A percentile compares a stretch with the other conserved stretches of the same genome.
These are phyloP conservation scores for Nothocercus nigrocapillus DNA, from an alignment of 2,113 vertebrate genomes.

Conservation along the genomic window DNA sequence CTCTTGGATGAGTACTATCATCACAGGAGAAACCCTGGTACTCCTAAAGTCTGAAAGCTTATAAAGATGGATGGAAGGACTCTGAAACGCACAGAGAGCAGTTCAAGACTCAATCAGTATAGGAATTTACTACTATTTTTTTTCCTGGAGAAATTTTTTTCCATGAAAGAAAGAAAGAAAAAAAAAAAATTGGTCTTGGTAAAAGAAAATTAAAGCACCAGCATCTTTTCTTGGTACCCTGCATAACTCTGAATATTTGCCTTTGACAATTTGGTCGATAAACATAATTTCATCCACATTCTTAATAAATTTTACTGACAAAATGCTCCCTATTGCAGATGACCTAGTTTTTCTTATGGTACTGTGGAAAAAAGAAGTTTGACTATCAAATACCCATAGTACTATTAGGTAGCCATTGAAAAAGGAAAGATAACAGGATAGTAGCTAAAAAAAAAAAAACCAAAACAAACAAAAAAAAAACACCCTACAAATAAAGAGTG, in stretches of 20 bases:
- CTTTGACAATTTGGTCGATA: neutral
- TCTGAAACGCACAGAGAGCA: neutral
- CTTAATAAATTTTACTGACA: neutral
- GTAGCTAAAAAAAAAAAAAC: neutral
- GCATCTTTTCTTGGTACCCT: neutral
- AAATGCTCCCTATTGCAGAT: too few species aligned
- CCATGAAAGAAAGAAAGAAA: neutral
- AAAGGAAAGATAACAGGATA: neutral
- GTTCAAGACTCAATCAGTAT: neutral
- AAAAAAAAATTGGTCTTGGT: neutral
- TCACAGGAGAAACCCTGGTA: neutral
- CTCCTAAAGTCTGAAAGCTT: neutral
- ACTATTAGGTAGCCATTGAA: neutral
- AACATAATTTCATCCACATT: neutral
- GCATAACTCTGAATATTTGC: neutral
- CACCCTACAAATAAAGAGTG: neutral
- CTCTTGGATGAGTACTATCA: neutral
- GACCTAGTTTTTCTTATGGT: neutral
- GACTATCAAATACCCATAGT: neutral
- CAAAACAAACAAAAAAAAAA: slow-evolving; percentile 1
- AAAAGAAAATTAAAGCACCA: neutral
- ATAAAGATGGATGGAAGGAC: neutral
- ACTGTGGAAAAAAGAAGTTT: neutral
- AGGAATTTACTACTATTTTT: neutral
- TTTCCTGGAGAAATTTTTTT: neutral